These are phyloP conservation scores for Pangasius macronema DNA, from an alignment of 2,797 vertebrate species.

Conservation along the genomic window DNA sequence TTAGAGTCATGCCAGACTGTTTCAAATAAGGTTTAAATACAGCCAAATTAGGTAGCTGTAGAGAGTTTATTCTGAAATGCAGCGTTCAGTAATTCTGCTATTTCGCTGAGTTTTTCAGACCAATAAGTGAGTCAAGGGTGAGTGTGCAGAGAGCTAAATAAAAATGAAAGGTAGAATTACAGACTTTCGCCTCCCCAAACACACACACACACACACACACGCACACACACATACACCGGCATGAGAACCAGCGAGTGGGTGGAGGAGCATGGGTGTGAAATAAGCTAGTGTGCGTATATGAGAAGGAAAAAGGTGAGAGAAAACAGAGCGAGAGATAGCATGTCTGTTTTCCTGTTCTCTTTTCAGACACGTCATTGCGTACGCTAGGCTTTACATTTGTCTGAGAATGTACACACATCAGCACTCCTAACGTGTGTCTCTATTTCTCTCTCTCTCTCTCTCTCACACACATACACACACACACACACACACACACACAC, in stretches of 20 bases:
- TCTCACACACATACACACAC: constrained; percentile 44
- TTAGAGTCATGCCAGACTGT: too few relatives aligned
- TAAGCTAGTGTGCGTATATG: constrained; percentile 41
- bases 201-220: constrained; percentile 53
- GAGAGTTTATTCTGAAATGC: not conserved
- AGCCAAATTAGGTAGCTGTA: not conserved
- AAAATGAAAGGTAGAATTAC: constrained; percentile 18
- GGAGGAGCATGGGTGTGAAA: constrained; percentile 54
- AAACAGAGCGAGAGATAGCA: constrained; percentile 40
- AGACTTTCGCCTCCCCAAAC: constrained; percentile 54
- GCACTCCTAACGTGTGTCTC: constrained; percentile 3
- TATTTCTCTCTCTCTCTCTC: constrained; percentile 10
- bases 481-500: constrained; percentile 48
- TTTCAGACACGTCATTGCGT: constrained; percentile 65
- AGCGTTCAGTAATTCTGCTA: not conserved
- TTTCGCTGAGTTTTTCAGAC: not conserved
- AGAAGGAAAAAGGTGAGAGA: constrained; percentile 41
- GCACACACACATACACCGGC: constrained; percentile 55
- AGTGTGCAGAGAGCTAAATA: constrained; percentile 14
- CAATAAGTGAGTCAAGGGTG: constrained; percentile 6
- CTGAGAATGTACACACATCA: constrained; percentile 59
- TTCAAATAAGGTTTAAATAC: not conserved
- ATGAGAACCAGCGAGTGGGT: constrained; percentile 73
- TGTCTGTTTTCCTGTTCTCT: constrained; percentile 52
- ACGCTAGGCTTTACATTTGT: constrained; percentile 67